Conservation (phyloP, 1,140 invertebrate genomes). For the Proales similis region DNA sequence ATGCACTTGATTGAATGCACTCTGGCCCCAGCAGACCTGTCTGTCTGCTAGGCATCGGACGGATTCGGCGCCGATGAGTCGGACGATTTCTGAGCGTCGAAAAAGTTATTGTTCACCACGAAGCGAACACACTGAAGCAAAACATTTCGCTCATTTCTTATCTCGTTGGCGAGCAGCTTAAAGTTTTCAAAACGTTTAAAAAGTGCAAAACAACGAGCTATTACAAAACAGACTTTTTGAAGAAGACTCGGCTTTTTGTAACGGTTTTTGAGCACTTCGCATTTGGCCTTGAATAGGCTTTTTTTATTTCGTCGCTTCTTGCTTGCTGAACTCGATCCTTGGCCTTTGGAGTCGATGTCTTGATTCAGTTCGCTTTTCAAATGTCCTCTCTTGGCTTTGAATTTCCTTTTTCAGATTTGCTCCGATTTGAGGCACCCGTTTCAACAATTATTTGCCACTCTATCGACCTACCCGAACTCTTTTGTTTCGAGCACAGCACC, state of each 20-base stretch:
- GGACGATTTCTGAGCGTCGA: too few species aligned
- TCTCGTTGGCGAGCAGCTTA: constrained; percentile 49
- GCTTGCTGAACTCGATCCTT: neutral
- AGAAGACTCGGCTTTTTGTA: constrained; percentile 33
- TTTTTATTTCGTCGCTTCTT: constrained; percentile 32
- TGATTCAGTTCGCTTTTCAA: neutral
- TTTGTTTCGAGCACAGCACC: constrained; percentile 50
- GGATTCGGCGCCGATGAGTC: too few species aligned
- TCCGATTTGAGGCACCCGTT: neutral
- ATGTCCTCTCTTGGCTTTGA: neutral
- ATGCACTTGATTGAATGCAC: too few species aligned
- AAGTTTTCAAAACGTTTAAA: constrained; percentile 35
- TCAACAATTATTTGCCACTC: neutral
- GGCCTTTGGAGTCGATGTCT: too few species aligned
- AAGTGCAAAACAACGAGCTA: neutral
- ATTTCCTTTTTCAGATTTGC: neutral
- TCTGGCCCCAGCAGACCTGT: too few species aligned
- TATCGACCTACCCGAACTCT: constrained; percentile 43
- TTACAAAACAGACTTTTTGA: constrained; percentile 3
- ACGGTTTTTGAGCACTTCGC: constrained; percentile 29
- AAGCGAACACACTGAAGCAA: constrained; percentile 50
- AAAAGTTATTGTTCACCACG: constrained; percentile 49
- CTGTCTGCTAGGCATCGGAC: too few species aligned
- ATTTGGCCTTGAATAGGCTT: constrained; percentile 3
- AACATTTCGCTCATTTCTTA: constrained; percentile 50